Conservation (phyloP, 2,113 vertebrate species). For the Pseudopodoces humilis region DNA sequence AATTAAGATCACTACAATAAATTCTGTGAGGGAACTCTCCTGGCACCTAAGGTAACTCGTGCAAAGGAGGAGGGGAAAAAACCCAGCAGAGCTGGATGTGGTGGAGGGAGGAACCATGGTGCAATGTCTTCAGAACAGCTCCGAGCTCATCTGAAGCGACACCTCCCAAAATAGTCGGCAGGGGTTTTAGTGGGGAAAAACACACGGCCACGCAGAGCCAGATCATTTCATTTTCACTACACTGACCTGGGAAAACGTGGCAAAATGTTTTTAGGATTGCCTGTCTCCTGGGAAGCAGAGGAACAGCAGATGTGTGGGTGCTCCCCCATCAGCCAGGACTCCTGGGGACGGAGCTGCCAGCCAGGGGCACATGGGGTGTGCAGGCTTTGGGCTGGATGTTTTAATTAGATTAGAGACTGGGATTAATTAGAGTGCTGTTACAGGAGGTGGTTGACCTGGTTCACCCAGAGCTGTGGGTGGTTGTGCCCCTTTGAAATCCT, state of each 20-base stretch:
- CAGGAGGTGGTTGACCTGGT: not conserved
- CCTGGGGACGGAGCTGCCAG: not conserved
- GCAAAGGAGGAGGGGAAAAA: not conserved
- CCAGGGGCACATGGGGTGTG: accelerated
- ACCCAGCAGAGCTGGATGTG: not conserved
- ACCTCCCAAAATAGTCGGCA: not conserved
- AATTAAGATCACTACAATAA: conserved; percentile 73
- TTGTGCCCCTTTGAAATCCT: not conserved
- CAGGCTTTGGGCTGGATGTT: not conserved
- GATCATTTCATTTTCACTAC: not conserved
- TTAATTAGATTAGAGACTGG: not conserved
- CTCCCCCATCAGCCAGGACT: accelerated
- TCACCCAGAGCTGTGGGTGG: not conserved
- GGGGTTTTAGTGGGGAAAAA: not conserved
- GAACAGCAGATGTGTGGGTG: accelerated
- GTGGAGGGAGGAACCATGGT: not conserved
- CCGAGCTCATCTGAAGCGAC: not conserved
- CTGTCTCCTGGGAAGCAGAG: not conserved
- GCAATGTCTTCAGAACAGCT: not conserved
- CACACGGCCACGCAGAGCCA: accelerated
- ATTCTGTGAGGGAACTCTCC: conserved; percentile 48
- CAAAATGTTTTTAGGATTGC: accelerated
- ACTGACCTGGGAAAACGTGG: not conserved
- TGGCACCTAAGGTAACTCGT: not conserved
- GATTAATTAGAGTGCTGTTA: not conserved